Evolutionary conservation across 2,888 invertebrate species (phyloP).

Genomic region (Melinaea menophilus): DNA sequence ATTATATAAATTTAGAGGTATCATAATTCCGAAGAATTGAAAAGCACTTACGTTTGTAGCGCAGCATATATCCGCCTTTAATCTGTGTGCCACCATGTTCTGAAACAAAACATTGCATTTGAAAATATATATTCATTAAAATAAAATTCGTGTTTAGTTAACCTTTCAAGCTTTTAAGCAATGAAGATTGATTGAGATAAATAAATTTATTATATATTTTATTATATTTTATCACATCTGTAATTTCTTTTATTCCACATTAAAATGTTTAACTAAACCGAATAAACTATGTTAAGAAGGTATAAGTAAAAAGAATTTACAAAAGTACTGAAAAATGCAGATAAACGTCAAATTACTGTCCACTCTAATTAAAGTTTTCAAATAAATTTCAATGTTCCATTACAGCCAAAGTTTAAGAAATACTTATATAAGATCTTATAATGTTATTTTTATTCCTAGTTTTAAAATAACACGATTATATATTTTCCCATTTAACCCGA

Average conservation of each 20-base stretch:
- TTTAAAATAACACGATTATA: no score
- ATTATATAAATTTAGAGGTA: background rate
- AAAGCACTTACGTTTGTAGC: constrained; percentile 84
- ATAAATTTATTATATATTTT: no score
- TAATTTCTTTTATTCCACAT: no score
- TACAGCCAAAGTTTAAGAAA: constrained; percentile 7
- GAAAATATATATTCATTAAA: background rate
- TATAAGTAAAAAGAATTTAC: background rate
- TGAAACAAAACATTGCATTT: constrained; percentile 54
- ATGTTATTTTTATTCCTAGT: background rate
- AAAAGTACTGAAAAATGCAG: background rate
- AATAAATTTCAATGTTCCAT: constrained; percentile 13
- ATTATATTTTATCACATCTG: no score
- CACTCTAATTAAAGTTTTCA: constrained; percentile 12
- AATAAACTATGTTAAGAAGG: no score
- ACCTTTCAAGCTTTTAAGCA: no score
- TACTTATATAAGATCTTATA: constrained; percentile 6
- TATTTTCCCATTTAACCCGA: no score
- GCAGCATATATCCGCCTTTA: constrained; percentile 85
- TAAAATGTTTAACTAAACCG: no score
- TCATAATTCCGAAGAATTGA: background rate
- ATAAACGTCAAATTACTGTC: constrained; percentile 10
- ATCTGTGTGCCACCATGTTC: constrained; percentile 83
- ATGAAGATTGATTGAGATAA: no score
- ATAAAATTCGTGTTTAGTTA: background rate